Evolutionary conservation across 2,888 invertebrate genomes (phyloP).

Genomic region (Tiliacea aurago): DNA sequence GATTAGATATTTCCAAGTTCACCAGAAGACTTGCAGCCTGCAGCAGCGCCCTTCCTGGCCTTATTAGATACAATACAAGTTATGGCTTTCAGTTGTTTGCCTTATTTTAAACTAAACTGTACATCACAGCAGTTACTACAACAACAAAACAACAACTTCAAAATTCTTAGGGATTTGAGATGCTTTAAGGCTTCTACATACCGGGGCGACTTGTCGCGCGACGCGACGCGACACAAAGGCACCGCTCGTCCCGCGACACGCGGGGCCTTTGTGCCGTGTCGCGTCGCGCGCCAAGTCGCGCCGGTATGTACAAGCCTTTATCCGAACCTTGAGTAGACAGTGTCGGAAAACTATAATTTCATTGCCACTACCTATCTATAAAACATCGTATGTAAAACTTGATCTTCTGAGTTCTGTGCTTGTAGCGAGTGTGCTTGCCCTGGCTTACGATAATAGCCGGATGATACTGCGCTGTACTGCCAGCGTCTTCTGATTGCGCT

Average conservation of each 20-base stretch:
- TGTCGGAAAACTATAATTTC: neutral
- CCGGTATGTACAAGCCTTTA: too few species aligned
- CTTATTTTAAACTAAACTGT: neutral
- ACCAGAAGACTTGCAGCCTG: neutral
- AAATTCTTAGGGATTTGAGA: neutral
- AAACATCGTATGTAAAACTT: neutral
- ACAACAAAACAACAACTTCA: neutral
- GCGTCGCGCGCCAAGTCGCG: too few species aligned
- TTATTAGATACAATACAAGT: neutral
- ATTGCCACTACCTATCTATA: neutral
- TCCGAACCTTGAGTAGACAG: neutral
- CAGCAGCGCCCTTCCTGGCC: neutral
- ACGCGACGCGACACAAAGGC: too few species aligned
- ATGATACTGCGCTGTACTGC: constrained; percentile 33
- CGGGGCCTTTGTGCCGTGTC: too few species aligned
- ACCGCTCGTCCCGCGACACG: too few species aligned
- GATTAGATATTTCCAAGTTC: neutral
- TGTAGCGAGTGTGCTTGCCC: neutral
- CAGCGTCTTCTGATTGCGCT: constrained; percentile 47
- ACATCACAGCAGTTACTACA: neutral
- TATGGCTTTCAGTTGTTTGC: neutral
- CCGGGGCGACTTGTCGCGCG: too few species aligned
- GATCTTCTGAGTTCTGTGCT: constrained; percentile 5
- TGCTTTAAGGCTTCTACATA: too few species aligned
- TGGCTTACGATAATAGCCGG: constrained; percentile 42